Evolutionary conservation across 2,888 invertebrate genomes (phyloP).

Genomic region (Cerastoderma edule): DNA sequence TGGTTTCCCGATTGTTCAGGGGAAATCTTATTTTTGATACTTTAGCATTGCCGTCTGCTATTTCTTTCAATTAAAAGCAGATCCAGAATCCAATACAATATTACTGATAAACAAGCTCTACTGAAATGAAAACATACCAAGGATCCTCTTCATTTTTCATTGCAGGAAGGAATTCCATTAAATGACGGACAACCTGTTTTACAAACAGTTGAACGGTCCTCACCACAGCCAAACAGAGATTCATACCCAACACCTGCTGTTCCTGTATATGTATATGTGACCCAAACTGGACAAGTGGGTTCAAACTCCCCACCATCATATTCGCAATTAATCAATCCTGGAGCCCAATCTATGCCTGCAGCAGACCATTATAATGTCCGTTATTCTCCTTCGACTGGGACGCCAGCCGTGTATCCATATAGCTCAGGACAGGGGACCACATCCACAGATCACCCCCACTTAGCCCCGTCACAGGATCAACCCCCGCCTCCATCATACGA

Average conservation of each 20-base stretch:
- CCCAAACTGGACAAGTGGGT: not conserved
- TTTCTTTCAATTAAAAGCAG: no score
- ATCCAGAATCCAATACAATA: no score
- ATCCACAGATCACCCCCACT: not conserved
- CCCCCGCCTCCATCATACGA: slow-evolving; percentile 22
- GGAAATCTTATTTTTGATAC: not conserved
- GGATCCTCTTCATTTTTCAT: no score
- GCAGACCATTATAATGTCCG: not conserved
- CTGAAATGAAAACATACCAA: no score
- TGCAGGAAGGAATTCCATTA: not conserved
- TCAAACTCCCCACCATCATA: slow-evolving; percentile 1
- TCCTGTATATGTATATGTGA: slow-evolving; percentile 14
- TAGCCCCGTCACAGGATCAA: no score
- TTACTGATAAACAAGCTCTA: no score
- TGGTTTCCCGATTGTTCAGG: not conserved
- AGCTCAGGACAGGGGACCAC: not conserved
- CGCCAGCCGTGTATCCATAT: not conserved
- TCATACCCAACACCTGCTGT: no score
- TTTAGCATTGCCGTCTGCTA: no score
- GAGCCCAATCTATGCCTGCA: not conserved
- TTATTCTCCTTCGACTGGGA: no score
- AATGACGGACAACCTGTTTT: not conserved
- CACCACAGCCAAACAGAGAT: not conserved
- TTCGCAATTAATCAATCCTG: not conserved
- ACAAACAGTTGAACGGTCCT: not conserved